Conservation (phyloP, 2,888 invertebrate species). For the Drosophila rellima region DNA sequence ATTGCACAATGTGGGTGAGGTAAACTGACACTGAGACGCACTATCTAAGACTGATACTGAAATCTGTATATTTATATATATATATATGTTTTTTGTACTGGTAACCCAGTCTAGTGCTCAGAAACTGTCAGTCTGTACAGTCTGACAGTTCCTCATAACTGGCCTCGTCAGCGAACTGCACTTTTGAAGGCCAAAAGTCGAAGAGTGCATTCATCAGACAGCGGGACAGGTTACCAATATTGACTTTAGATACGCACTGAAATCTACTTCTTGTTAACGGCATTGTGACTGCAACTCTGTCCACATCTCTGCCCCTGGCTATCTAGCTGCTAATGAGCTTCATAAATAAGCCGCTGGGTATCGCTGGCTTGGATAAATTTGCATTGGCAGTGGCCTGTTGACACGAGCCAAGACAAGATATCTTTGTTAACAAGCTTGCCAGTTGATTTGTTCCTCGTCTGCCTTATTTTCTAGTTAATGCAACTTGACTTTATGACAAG, state of each 20-base stretch:
- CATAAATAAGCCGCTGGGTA: constrained; percentile 66
- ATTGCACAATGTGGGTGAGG: constrained; percentile 50
- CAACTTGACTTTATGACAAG: constrained; percentile 52
- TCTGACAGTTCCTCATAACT: constrained; percentile 20
- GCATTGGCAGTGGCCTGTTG: constrained; percentile 62
- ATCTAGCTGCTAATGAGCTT: constrained; percentile 65
- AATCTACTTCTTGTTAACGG: constrained; percentile 65
- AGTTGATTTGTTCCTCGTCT: constrained; percentile 32
- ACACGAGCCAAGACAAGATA: constrained; percentile 56
- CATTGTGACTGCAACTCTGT: constrained; percentile 18
- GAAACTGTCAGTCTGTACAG: constrained; percentile 23
- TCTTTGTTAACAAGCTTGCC: constrained; percentile 64
- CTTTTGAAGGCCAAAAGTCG: constrained; percentile 70
- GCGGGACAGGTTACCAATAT: constrained; percentile 49
- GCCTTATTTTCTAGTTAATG: constrained; percentile 18
- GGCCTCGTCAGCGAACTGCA: constrained; percentile 34
- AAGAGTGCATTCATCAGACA: constrained; percentile 53
- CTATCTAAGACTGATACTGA: constrained; percentile 9
- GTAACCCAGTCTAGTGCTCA: constrained; percentile 55
- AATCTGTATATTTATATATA: not conserved
- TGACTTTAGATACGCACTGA: constrained; percentile 66
- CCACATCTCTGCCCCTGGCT: not conserved
- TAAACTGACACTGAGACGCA: constrained; percentile 25
- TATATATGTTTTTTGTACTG: constrained; percentile 34
- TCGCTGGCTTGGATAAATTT: constrained; percentile 66